Conservation (phyloP, 2,797 vertebrate genomes). For the Gadopsis bispinosus region DNA sequence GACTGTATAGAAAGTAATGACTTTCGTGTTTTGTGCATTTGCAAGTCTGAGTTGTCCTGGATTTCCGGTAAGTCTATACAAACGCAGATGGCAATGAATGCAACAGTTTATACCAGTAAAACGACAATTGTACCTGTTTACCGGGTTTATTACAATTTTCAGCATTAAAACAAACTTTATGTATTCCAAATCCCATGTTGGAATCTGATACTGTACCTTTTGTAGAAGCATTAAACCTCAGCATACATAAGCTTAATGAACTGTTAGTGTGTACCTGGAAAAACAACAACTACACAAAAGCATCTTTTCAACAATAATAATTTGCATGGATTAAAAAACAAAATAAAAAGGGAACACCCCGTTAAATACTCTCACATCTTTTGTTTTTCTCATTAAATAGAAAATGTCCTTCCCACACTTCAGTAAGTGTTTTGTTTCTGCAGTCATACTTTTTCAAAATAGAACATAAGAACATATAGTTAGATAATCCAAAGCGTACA, state of each 20-base stretch:
- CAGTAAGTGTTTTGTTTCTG: slow-evolving; percentile 61
- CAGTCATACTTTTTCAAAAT: slow-evolving; percentile 52
- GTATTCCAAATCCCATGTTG: slow-evolving; percentile 45
- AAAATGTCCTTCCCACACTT: slow-evolving; percentile 79
- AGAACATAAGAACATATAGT: slow-evolving; percentile 51
- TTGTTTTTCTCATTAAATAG: slow-evolving; percentile 84
- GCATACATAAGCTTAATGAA: slow-evolving; percentile 68
- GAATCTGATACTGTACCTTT: slow-evolving; percentile 55
- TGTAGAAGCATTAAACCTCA: slow-evolving; percentile 58
- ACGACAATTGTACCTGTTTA: slow-evolving; percentile 29
- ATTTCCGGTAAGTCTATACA: slow-evolving; percentile 45
- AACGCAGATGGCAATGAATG: neutral
- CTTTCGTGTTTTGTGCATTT: slow-evolving; percentile 26
- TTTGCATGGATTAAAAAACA: slow-evolving; percentile 76
- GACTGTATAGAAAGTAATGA: neutral
- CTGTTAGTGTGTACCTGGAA: slow-evolving; percentile 65
- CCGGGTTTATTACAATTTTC: slow-evolving; percentile 77
- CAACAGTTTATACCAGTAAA: neutral
- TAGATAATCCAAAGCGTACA: slow-evolving; percentile 48
- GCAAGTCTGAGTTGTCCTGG: slow-evolving; percentile 3
- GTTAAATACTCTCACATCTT: slow-evolving; percentile 86
- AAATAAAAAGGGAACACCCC: slow-evolving; percentile 80
- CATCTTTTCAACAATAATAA: slow-evolving; percentile 69
- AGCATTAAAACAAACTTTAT: slow-evolving; percentile 58
- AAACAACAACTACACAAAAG: slow-evolving; percentile 61